Evolutionary conservation across 2,888 invertebrate species (phyloP), one percentile per base, ranked within the genome.

Genomic region (Brachyptera risi): DNA sequence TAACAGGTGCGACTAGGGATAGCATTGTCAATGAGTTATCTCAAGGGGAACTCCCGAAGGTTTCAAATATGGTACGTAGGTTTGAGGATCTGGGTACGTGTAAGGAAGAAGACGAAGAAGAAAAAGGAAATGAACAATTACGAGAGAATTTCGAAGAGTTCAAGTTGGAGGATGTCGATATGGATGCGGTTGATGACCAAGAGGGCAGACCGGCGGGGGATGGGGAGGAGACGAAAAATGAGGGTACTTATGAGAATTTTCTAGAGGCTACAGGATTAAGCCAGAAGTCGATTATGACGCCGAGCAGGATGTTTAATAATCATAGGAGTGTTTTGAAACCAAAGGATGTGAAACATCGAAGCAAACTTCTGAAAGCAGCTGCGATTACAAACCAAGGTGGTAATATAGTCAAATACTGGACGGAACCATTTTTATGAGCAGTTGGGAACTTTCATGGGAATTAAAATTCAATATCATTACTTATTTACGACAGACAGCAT

Each of bases 121-220:
- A 73, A 56, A 73, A 72, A 67, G 80, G 80, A 83, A 83, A 83
- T 68, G 85, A 84, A 70, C 86, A 86, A 71, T 79, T 88, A 69
- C 83, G 86, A 65, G 86, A 88, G 72, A 88, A 88, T 74, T 89
- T 89, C 70, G 89, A 89, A 71, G 89, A 89, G 71, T 89, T 89
- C 72, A 87, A 87, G 71, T 78, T 89, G 68, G 88, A 88, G 71
- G 88, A 88, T 59, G 83, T 83, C 73, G 87, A 88, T 72, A 81
- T 82, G 63, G 64, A 51, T 24, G 66, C 66, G 31, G 64, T 65
- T 13, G 66, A 60, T 24, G 64, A 63, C 42, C 64, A 75, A 73
- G 50, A 68, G 70, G 54, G 68, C 38, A 51, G 63, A 5, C 51
- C 62, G n/a, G 65, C 59, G 15, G 65, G 63, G 4, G 65, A 64